phyloP scores from a whole-genome alignment of 1,140 invertebrate species.

The Bombus pyrosoma region DNA sequence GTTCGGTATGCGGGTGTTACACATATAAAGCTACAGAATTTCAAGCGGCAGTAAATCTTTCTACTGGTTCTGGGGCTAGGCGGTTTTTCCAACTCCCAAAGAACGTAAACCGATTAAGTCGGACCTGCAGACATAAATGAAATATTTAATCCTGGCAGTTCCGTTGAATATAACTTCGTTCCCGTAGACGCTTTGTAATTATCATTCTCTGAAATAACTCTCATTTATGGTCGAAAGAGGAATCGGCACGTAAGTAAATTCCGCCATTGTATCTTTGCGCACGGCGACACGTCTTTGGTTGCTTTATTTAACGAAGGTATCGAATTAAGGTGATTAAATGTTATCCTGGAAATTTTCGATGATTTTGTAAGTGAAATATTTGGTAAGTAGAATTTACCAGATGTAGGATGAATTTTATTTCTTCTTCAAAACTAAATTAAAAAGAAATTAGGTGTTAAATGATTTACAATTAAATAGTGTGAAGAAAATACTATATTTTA shows the following conservation, averaged over 20 bases:
- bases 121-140: constrained; percentile 49
- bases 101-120: constrained; percentile 57
- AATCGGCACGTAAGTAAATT: constrained; percentile 24
- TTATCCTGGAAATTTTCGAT: neutral
- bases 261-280: neutral
- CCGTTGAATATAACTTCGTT: constrained; percentile 32
- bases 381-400: neutral
- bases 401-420: neutral
- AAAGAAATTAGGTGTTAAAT: neutral
- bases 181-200: constrained; percentile 38
- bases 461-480: neutral
- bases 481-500: neutral
- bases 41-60: constrained; percentile 44
- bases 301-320: neutral
- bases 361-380: neutral
- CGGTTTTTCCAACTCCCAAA: constrained; percentile 48
- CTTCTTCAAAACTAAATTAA: neutral
- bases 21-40: constrained; percentile 31
- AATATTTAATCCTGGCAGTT: constrained; percentile 45
- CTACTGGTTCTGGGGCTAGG: constrained; percentile 26
- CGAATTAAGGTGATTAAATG: neutral
- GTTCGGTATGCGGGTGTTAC: constrained; percentile 1
- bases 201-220: constrained; percentile 42
- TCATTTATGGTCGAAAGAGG: constrained; percentile 12
- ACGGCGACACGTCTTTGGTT: neutral